Evolutionary conservation across 2,888 invertebrate genomes (phyloP).

Genomic region (Amphipoea oculea): DNA sequence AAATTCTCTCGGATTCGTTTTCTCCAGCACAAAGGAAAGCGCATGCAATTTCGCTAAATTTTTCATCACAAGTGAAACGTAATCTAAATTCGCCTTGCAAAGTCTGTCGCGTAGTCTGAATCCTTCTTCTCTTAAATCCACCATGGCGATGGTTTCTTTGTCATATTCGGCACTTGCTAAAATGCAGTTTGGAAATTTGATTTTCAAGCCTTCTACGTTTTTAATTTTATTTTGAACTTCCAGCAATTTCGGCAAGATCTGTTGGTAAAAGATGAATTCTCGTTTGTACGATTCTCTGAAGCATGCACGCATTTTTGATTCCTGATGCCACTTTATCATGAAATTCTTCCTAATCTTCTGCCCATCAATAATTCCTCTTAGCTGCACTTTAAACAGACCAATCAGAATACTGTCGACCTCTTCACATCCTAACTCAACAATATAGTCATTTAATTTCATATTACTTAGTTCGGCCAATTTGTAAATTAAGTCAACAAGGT

Average conservation of each 20-base stretch:
- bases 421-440: slow-evolving; percentile 73
- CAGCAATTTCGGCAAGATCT: slow-evolving; percentile 74
- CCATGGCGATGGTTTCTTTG: slow-evolving; percentile 77
- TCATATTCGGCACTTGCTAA: slow-evolving; percentile 73
- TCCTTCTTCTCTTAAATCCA: slow-evolving; percentile 60
- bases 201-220: slow-evolving; percentile 80
- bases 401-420: slow-evolving; percentile 77
- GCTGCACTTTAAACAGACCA: slow-evolving; percentile 74
- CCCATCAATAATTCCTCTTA: slow-evolving; percentile 75
- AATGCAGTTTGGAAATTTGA: slow-evolving; percentile 81
- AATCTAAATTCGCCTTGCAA: slow-evolving; percentile 72
- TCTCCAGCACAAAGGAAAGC: slow-evolving; percentile 77
- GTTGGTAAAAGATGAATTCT: slow-evolving; percentile 74
- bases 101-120: slow-evolving; percentile 74
- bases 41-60: slow-evolving; percentile 83
- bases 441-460: slow-evolving; percentile 71
- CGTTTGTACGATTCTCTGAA: slow-evolving; percentile 78
- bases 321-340: slow-evolving; percentile 79
- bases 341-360: slow-evolving; percentile 73
- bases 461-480: slow-evolving; percentile 74
- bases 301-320: slow-evolving; percentile 70
- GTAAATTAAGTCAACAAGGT: slow-evolving; percentile 76
- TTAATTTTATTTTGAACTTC: slow-evolving; percentile 76
- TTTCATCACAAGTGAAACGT: slow-evolving; percentile 77
- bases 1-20: slow-evolving; percentile 72